Conservation (phyloP, 1,140 invertebrate genomes). For the Microplitis mediator region DNA sequence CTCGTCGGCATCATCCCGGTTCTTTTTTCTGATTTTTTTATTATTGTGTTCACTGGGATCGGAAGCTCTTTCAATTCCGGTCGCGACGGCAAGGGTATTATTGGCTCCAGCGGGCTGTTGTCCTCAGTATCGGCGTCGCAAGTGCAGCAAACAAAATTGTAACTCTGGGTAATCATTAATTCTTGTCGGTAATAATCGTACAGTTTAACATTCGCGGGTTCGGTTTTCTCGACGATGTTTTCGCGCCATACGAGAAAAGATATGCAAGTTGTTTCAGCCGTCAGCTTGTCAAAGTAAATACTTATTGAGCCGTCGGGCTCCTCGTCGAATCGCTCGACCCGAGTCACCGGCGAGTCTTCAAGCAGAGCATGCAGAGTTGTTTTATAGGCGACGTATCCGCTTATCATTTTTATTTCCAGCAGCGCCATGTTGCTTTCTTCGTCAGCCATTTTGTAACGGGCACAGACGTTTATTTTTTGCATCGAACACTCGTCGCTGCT, state of each 20-base stretch:
- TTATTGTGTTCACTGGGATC: neutral
- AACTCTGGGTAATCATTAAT: constrained; percentile 43
- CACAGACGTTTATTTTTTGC: constrained; percentile 54
- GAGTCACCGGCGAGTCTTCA: constrained; percentile 47
- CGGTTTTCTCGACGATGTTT: constrained; percentile 58
- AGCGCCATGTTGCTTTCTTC: constrained; percentile 70
- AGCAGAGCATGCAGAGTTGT: constrained; percentile 59
- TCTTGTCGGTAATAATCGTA: constrained; percentile 76
- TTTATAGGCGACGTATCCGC: constrained; percentile 69
- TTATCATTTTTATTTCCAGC: constrained; percentile 69
- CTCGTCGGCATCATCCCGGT: too few relatives aligned
- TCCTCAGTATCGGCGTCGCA: constrained; percentile 43
- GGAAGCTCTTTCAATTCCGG: neutral
- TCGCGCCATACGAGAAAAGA: constrained; percentile 60
- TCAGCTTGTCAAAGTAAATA: constrained; percentile 62
- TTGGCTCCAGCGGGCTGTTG: constrained; percentile 34
- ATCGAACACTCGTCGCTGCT: constrained; percentile 50
- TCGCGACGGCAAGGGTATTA: constrained; percentile 17
- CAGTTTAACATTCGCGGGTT: constrained; percentile 68
- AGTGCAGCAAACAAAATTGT: constrained; percentile 38
- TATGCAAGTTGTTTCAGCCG: constrained; percentile 58
- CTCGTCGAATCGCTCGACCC: constrained; percentile 65
- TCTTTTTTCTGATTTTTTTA: neutral
- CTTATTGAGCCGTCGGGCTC: constrained; percentile 53
- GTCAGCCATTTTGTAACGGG: constrained; percentile 56